phyloP scores from a whole-genome alignment of 2,888 invertebrate species.

The Trichopoda pennipes region DNA sequence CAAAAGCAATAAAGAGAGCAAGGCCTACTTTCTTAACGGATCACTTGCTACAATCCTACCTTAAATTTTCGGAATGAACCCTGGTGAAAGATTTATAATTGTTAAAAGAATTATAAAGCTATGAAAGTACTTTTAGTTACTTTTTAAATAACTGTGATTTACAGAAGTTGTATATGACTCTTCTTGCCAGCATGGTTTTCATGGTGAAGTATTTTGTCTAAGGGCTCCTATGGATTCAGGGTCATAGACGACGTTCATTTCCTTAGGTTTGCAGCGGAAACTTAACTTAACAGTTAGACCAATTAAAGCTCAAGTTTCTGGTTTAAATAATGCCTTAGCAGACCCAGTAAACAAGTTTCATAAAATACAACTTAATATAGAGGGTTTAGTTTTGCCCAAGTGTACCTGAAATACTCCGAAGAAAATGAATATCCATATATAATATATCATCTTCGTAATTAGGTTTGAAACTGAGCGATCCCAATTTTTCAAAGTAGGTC shows the following conservation, averaged over 20 bases:
- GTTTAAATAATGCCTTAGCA: neutral
- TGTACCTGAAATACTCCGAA: neutral
- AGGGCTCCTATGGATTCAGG: neutral
- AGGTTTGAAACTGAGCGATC: neutral
- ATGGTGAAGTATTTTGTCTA: too few species aligned
- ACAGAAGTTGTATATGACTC: too few species aligned
- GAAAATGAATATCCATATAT: neutral
- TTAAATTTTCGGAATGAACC: too few species aligned
- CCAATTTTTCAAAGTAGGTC: neutral
- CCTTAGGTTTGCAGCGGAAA: neutral
- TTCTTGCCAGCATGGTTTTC: neutral
- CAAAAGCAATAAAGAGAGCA: too few species aligned
- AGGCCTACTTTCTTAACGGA: too few species aligned
- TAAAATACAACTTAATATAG: too few species aligned
- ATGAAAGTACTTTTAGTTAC: too few species aligned
- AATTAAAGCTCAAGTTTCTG: neutral
- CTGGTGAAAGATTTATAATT: too few species aligned
- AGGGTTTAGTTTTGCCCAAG: neutral
- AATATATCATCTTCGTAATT: neutral
- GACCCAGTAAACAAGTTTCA: neutral
- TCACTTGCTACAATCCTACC: too few species aligned
- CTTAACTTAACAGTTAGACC: neutral
- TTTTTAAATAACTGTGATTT: too few species aligned
- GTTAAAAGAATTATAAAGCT: too few species aligned
- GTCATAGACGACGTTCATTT: neutral